Evolutionary conservation across 2,797 vertebrate species (phyloP).

Genomic region (Serranus cabrilla): DNA sequence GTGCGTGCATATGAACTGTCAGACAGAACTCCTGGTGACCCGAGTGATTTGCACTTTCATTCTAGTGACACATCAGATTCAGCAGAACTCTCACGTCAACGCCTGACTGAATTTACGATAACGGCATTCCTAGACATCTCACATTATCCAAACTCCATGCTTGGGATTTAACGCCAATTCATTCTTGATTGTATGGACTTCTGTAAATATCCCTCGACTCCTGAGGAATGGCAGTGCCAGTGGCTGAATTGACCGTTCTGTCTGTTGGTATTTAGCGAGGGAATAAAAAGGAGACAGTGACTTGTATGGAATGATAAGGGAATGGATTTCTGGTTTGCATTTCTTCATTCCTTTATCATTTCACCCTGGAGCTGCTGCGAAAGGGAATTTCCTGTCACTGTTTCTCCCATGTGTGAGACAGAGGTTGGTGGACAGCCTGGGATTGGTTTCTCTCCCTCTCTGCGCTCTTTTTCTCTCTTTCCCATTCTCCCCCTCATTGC

Average conservation of each 20-base stretch:
- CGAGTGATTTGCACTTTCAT: constrained; percentile 58
- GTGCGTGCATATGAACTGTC: constrained; percentile 44
- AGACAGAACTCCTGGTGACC: constrained; percentile 50
- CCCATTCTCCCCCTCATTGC: constrained; percentile 68
- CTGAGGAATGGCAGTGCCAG: constrained; percentile 63
- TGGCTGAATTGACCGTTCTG: constrained; percentile 60
- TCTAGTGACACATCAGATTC: constrained; percentile 61
- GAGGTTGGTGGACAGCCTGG: constrained; percentile 81
- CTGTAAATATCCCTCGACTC: constrained; percentile 60
- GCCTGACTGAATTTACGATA: constrained; percentile 70
- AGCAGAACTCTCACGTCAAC: constrained; percentile 70
- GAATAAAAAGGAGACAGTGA: constrained; percentile 63
- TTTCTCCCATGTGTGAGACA: constrained; percentile 88
- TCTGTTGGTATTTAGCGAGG: constrained; percentile 69
- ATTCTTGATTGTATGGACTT: constrained; percentile 66
- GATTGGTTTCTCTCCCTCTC: constrained; percentile 64
- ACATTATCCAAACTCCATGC: constrained; percentile 61
- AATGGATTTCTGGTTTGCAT: constrained; percentile 86
- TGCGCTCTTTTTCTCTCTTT: constrained; percentile 56
- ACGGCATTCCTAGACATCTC: constrained; percentile 63
- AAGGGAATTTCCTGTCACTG: constrained; percentile 89
- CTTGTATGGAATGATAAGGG: constrained; percentile 82
- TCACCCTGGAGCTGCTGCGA: constrained; percentile 85
- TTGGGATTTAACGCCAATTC: constrained; percentile 70
- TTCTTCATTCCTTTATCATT: constrained; percentile 86